Conservation (phyloP, 2,113 vertebrate species). For the Ifrita kowaldi region DNA sequence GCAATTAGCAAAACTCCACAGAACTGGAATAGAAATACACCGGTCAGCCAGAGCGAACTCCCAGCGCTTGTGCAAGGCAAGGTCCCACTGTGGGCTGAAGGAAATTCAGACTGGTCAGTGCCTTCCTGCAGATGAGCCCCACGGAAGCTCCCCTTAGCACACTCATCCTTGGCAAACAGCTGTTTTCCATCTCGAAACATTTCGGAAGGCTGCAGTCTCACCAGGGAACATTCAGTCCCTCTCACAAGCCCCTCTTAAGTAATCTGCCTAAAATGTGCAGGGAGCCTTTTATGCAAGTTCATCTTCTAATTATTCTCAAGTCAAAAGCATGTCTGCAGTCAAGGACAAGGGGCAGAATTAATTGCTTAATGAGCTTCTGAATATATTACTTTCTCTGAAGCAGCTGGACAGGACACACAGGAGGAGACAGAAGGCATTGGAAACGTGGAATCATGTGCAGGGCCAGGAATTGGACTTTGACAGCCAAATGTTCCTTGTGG, state of each 20-base stretch:
- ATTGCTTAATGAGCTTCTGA: background rate
- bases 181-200: background rate
- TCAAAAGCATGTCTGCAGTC: background rate
- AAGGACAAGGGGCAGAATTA: background rate
- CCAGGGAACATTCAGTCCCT: background rate
- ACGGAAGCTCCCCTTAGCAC: background rate
- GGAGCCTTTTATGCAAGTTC: background rate
- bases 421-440: background rate
- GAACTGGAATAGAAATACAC: background rate
- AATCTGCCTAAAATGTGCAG: background rate
- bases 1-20: background rate
- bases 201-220: constrained; percentile 9
- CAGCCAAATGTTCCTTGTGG: background rate
- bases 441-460: background rate
- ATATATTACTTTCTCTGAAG: background rate
- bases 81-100: background rate
- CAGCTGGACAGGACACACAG: background rate
- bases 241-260: background rate
- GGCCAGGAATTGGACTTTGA: background rate
- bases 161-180: background rate
- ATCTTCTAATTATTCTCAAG: background rate
- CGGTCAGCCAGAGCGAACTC: background rate
- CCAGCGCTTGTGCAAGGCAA: background rate
- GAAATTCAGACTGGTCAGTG: background rate
- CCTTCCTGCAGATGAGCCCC: background rate